A percentile compares a stretch with the other conserved stretches of the same genome.
These are phyloP conservation scores for Scaptomyza graminum DNA, from an alignment of 1,140 invertebrate genomes.

Conservation along the genomic window DNA sequence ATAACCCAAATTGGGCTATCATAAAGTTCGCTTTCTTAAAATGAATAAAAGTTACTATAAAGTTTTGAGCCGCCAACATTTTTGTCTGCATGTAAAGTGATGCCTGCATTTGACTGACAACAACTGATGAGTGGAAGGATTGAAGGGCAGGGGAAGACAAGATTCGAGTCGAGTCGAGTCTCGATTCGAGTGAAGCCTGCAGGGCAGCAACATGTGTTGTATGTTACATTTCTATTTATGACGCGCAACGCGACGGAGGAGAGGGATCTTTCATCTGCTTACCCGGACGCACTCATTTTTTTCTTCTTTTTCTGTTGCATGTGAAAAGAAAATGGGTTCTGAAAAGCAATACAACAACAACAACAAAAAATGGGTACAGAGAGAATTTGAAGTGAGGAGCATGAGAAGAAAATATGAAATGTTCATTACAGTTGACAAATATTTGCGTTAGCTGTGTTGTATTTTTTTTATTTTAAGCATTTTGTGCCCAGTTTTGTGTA, in stretches of 20 bases:
- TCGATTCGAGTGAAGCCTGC: constrained; percentile 42
- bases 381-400: constrained; percentile 9
- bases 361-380: not conserved
- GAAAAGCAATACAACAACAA: constrained; percentile 48
- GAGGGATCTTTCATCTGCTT: constrained; percentile 24
- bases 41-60: too few relatives aligned
- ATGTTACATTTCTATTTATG: constrained; percentile 78
- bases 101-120: constrained; percentile 46
- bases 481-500: constrained; percentile 61
- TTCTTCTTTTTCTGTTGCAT: constrained; percentile 29
- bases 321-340: constrained; percentile 73
- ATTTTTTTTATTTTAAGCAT: constrained; percentile 61
- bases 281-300: constrained; percentile 59
- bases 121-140: not conserved
- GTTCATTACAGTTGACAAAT: constrained; percentile 83
- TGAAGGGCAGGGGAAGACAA: not conserved
- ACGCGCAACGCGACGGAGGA: not conserved
- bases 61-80: not conserved
- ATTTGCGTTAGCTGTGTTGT: constrained; percentile 68
- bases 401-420: constrained; percentile 74
- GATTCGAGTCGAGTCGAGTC: not conserved
- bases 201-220: constrained; percentile 74
- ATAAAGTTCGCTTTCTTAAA: too few relatives aligned
- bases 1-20: too few relatives aligned
- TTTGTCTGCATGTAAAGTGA: constrained; percentile 30